Base-by-base conservation (phyloP, 2,113 vertebrate genomes). In the Colossoma macropomum region DNA sequence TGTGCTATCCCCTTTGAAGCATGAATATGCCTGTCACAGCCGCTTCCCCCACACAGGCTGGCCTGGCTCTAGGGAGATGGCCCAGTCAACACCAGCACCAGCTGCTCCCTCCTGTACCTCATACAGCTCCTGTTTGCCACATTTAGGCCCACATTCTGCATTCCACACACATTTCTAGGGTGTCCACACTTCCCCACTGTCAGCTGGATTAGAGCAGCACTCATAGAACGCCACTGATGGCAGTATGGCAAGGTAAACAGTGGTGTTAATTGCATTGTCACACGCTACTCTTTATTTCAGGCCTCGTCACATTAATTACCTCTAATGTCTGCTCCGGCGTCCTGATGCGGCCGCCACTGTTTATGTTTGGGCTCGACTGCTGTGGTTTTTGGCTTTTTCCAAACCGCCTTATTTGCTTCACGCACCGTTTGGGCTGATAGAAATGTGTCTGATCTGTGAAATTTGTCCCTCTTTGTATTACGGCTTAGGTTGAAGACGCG, bases 181-280 rank as follows among this genome's bases (percentile, higher is more conserved):
- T 30, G 59, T 78, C 27, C 54, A 80, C 62, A 78, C 54, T 59
- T 50, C 28, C 75, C 63, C 73, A 70, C 79, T 78, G 86, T 82
- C 84, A 69, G 72, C 71, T 88, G 88, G 88, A 90, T 92, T 87
- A 92, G 88, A 87, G 23, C 25, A 87, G 90, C 90, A 78, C 86
- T 87, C 77, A 83, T 69, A 89, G 86, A 78, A 86, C 85, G 88
- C 80, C 91, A 32, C 48, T 78, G 84, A 68, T 84, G 45, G 85
- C 88, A 90, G 86, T 90, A 90, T 91, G 85, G 87, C 77, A 90
- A 92, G 90, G 92, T 91, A 95, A 94, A 93, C 93, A 92, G 76
- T 90, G 83, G 90, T 89, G 92, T 92, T 94, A 93, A 95, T 94
- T 93, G 92, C 91, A 93, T 92, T 92, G 90, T 92, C 93, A 38